Conservation (phyloP, 2,888 invertebrate species). For the Conistra vaccinii region DNA sequence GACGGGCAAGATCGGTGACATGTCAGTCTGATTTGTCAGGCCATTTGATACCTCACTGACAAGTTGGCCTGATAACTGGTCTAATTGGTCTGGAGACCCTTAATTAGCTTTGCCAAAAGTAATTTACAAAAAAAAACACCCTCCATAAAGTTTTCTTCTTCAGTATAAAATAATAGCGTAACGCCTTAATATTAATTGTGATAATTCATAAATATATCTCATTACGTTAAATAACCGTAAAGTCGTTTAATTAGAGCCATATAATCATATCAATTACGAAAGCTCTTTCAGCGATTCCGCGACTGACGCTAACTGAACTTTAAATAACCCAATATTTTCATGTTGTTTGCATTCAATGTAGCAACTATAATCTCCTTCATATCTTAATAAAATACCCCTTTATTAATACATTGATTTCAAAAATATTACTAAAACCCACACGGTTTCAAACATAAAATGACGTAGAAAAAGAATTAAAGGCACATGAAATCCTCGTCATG, state of each 20-base stretch:
- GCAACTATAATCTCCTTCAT: background rate
- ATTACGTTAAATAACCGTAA: background rate
- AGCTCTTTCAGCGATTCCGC: slow-evolving; percentile 22
- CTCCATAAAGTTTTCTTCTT: background rate
- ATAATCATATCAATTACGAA: background rate
- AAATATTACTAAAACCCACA: slow-evolving; percentile 3
- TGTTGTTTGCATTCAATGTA: background rate
- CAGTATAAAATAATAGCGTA: background rate
- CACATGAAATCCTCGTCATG: slow-evolving; percentile 31
- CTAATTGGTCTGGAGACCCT: background rate
- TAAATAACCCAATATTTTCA: background rate
- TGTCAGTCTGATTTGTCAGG: slow-evolving; percentile 27
- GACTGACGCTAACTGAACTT: background rate
- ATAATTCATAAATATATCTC: background rate
- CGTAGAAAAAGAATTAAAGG: slow-evolving; percentile 37
- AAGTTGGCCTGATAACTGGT: background rate
- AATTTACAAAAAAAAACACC: background rate
- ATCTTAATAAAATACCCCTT: background rate
- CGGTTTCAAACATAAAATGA: slow-evolving; percentile 25
- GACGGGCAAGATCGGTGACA: background rate
- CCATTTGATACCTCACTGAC: background rate
- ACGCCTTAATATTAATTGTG: background rate
- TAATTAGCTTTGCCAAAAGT: background rate
- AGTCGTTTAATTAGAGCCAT: background rate
- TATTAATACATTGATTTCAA: slow-evolving; percentile 4